Evolutionary conservation across 1,140 invertebrate genomes (phyloP), one percentile per base, ranked within the genome.

Genomic region (Zelostemma sp.): DNA sequence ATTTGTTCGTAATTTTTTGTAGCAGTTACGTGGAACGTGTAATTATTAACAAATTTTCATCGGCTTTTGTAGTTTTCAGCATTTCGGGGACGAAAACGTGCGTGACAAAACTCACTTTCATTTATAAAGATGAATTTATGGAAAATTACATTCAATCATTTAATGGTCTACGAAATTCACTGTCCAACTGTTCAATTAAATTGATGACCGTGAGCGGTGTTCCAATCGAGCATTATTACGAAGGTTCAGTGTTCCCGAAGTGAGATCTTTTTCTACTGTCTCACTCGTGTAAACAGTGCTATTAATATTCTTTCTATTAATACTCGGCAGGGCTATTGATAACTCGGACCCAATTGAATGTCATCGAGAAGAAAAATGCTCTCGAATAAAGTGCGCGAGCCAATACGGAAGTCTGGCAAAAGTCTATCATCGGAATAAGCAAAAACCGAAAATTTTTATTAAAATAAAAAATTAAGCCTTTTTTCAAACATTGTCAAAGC

Each of bases 281-380:
- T 55, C 47, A 59, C 41, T 58, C 47, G 19, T 49, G 47, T 31
- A 49, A 51, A 45, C 19, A 17, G 40, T 59, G 17, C 57, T 68
- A 68, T 61, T 68, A 61, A 68, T 68, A 61, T 33, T 33, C 14
- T 31, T 41, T 38, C n/a, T 40, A 16, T 53, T 45, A 67, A 67
- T 67, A 67, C 45, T 49, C 14, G 19, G 38, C 51, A 55, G 40
- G 47, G 50, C 56, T 67, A 60, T 60, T 60, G 55, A 67, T 67
- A 60, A 67, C 60, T 60, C 46, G 47, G 46, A 51, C 41, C 51
- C 49, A 47, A 56, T 51, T 56, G 41, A 56, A 40, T 51, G 45
- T 38, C 48, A 57, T 53, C 53, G 51, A 48, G 14, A 51, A 57
- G 51, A 68, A 57, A 68, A 57, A 61, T 56, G 15, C 5, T 31